Conservation (phyloP, 2,888 invertebrate genomes). For the Spisula solida region DNA sequence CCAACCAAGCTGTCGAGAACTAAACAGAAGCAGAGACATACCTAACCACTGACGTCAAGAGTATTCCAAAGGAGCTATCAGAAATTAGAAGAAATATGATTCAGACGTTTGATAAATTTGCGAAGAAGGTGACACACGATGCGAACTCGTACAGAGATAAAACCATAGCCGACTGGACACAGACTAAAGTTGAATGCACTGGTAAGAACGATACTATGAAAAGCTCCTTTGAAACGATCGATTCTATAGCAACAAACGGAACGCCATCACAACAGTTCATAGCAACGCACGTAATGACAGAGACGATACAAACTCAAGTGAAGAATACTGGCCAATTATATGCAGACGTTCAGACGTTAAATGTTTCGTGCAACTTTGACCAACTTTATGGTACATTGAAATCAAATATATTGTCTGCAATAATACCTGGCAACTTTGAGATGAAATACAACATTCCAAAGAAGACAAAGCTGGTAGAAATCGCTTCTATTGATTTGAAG, state of each 20-base stretch:
- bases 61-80: neutral
- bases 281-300: neutral
- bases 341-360: neutral
- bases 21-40: neutral
- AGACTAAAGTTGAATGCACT: neutral
- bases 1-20: neutral
- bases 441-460: neutral
- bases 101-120: slow-evolving; percentile 8
- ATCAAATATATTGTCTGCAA: neutral
- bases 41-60: neutral
- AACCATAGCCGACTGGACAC: neutral
- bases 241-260: neutral
- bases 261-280: slow-evolving; percentile 20
- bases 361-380: neutral
- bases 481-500: slow-evolving; percentile 1
- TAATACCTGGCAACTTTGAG: neutral
- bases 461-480: neutral
- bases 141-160: neutral
- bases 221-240: neutral
- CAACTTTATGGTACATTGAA: neutral
- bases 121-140: neutral
- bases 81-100: neutral
- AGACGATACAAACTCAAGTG: neutral
- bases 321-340: neutral
- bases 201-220: neutral